Base-by-base conservation (phyloP, 2,888 invertebrate genomes). In the Eremobia ochroleuca region DNA sequence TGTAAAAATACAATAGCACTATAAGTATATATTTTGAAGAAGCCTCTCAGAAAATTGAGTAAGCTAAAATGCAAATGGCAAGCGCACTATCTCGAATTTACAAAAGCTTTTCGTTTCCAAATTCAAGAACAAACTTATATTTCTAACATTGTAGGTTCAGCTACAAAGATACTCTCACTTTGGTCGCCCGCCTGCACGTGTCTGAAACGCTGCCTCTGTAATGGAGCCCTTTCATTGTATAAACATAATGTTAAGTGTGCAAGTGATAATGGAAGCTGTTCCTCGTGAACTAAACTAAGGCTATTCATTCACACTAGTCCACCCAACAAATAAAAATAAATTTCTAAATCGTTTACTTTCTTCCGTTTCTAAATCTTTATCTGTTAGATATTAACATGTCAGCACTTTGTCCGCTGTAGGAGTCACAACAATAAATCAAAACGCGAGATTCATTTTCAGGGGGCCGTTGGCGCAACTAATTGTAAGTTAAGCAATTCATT, bases 401-500 rank as follows among this genome's bases (percentile, higher is more conserved):
- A 72, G 43, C 28, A 65, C 31, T 43, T 59, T 55, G 28, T 28
- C 65, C 31, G 5, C 31, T 9, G 62, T 37, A 40, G 46, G 67
- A n/a, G 61, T 62, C 82, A 46, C 59, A 43, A 65, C 46, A 85
- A 88, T 87, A 67, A 85, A 83, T 86, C 77, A 79, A 77, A 67
- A 73, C 78, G 64, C 67, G 72, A 86, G 80, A 84, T 82, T 83
- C 81, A 84, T 70, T 88, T 84, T 81, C 74, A 87, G 88, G 79
- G 81, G 83, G 83, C 88, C 86, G 87, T 87, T 87, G 81, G 74
- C 88, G 88, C 89, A 89, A 87, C 90, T 87, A n/a, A n/a, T n/a
- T n/a, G n/a, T n/a, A 91, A 92, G 82, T 92, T 91, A 79, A 71
- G 85, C 86, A 89, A 91, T 92, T 91, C 92, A 91, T 90, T 85